Conservation (phyloP, 2,113 vertebrate genomes). For the Eulemur macaco region DNA sequence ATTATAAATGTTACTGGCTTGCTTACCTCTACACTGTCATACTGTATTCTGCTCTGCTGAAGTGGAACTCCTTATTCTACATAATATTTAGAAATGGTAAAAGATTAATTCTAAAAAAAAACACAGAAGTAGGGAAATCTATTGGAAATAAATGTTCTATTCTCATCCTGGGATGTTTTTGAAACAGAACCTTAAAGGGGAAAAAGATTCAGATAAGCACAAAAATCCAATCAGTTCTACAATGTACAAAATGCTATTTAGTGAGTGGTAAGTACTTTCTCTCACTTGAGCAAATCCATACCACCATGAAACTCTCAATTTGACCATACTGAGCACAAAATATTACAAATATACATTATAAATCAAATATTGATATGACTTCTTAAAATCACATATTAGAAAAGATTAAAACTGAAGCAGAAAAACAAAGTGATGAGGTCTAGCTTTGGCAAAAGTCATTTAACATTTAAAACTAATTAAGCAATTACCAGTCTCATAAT, state of each 20-base stretch:
- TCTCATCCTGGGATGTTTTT: not conserved
- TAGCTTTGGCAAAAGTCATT: not conserved
- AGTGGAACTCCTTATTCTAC: not conserved
- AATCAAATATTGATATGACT: not conserved
- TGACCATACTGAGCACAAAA: not conserved
- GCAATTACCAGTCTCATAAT: not conserved
- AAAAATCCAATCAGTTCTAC: not conserved
- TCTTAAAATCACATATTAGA: not conserved
- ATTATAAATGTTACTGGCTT: not conserved
- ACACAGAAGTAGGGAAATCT: not conserved
- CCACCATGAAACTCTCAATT: not conserved
- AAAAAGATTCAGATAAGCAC: not conserved
- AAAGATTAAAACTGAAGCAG: not conserved
- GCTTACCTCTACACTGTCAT: not conserved
- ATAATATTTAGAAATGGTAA: not conserved
- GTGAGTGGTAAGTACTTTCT: not conserved
- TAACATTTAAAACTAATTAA: not conserved
- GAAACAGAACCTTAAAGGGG: not conserved
- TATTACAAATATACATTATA: not conserved
- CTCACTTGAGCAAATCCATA: accelerated
- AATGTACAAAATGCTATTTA: not conserved
- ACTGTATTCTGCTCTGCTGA: not conserved
- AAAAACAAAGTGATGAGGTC: not conserved
- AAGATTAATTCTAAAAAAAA: not conserved
- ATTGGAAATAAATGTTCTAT: not conserved